Percentiles rank a stretch among this genome's conserved stretches.
Evolutionary conservation across 2,113 vertebrate species (phyloP).

Genomic region (Perca fluviatilis): DNA sequence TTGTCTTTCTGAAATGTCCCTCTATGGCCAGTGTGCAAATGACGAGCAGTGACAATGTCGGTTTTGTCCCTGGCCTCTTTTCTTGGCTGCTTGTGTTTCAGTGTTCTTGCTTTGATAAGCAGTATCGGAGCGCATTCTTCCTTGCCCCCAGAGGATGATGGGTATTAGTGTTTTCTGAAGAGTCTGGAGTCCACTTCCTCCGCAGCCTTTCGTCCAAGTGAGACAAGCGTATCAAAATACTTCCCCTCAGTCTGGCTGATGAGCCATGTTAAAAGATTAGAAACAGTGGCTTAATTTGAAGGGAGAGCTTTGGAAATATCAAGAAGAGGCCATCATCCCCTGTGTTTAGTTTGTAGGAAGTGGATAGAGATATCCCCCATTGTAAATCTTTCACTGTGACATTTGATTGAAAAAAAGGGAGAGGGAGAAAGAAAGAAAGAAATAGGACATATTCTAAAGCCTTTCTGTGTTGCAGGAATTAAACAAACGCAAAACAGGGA

Average conservation of each 20-base stretch:
- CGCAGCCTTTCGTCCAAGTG: conserved; percentile 44
- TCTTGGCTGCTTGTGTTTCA: conserved; percentile 72
- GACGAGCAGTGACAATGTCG: conserved; percentile 55
- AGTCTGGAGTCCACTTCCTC: conserved; percentile 75
- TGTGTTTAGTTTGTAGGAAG: conserved; percentile 76
- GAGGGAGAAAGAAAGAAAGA: conserved; percentile 67
- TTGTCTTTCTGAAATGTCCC: conserved; percentile 54
- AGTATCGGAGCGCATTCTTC: conserved; percentile 64
- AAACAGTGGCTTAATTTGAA: conserved; percentile 75
- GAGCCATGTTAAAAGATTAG: conserved; percentile 76
- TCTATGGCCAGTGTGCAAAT: conserved; percentile 56
- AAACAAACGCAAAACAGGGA: conserved; percentile 79
- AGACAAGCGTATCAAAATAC: conserved; percentile 67
- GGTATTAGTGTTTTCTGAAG: conserved; percentile 80
- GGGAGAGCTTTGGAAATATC: conserved; percentile 76
- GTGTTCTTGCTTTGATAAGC: conserved; percentile 81
- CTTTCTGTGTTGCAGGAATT: conserved; percentile 80
- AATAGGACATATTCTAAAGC: conserved; percentile 77
- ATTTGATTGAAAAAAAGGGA: conserved; percentile 65
- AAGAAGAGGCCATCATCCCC: conserved; percentile 79
- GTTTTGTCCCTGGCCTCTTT: conserved; percentile 70
- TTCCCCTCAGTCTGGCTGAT: conserved; percentile 65
- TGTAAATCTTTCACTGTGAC: conserved; percentile 70
- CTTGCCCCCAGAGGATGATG: conserved; percentile 60
- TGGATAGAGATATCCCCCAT: conserved; percentile 69